phyloP scores from a whole-genome alignment of 2,888 invertebrate species.

The Eilema sororculum region DNA sequence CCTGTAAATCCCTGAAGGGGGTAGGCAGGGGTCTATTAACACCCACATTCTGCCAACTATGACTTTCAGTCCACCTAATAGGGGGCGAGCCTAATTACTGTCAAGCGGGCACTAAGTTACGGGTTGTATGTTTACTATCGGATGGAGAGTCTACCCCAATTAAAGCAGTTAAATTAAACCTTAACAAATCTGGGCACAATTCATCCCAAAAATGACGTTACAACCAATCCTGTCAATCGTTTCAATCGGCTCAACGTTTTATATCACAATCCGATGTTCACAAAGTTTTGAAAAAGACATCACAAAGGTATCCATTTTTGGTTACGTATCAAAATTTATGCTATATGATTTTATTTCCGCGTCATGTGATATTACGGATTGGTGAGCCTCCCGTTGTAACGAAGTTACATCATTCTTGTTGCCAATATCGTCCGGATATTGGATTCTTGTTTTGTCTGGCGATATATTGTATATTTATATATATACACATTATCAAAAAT shows the following conservation, averaged over 20 bases:
- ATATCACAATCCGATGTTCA: constrained; percentile 16
- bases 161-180: no score
- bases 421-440: constrained; percentile 58
- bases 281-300: constrained; percentile 15
- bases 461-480: constrained; percentile 23
- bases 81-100: no score
- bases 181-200: no score
- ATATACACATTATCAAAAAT: background rate
- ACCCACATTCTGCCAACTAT: no score
- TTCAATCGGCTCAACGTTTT: background rate
- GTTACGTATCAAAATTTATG: constrained; percentile 57
- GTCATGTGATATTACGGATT: constrained; percentile 53
- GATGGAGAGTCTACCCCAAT: no score
- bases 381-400: constrained; percentile 55
- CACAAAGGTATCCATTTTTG: constrained; percentile 45
- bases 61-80: no score
- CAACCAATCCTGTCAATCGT: no score
- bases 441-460: constrained; percentile 47
- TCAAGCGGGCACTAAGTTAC: no score
- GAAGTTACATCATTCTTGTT: constrained; percentile 57
- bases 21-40: no score
- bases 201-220: no score
- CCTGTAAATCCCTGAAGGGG: no score
- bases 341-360: constrained; percentile 63
- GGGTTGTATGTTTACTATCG: no score